Conservation (phyloP, 2,113 vertebrate species). For the Anoura caudifer region DNA sequence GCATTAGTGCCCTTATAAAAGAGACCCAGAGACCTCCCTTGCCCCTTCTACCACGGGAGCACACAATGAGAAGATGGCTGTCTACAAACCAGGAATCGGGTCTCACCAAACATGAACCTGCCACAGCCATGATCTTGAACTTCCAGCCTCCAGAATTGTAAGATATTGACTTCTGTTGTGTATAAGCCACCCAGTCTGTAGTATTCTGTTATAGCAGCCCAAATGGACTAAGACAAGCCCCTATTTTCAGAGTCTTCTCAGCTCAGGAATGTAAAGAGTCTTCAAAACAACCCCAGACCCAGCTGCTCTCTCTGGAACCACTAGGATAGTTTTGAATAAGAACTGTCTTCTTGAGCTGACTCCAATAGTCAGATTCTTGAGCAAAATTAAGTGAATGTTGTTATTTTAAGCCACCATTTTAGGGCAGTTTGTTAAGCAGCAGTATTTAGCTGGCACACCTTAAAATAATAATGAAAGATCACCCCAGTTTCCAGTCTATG, state of each 20-base stretch:
- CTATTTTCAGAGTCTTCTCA: neutral
- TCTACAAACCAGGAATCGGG: too few relatives aligned
- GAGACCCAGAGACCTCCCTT: too few relatives aligned
- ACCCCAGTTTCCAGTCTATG: neutral
- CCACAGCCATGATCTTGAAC: neutral
- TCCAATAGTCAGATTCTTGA: neutral
- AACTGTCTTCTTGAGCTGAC: neutral
- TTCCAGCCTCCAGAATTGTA: neutral
- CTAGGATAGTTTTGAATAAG: neutral
- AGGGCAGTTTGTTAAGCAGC: neutral
- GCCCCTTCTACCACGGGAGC: neutral
- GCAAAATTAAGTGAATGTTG: neutral
- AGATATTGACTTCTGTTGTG: neutral
- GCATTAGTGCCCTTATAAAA: neutral
- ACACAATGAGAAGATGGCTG: neutral
- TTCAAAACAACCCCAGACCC: too few relatives aligned
- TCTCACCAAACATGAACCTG: neutral
- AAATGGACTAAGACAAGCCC: neutral
- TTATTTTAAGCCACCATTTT: neutral
- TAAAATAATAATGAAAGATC: neutral
- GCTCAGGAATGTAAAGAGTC: neutral
- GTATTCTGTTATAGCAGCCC: neutral
- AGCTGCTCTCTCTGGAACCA: neutral
- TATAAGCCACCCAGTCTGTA: neutral
- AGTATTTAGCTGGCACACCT: neutral